These are phyloP conservation scores for Sarcophaga peregrina DNA, from an alignment of 1,140 invertebrate species.

Conservation along the genomic window DNA sequence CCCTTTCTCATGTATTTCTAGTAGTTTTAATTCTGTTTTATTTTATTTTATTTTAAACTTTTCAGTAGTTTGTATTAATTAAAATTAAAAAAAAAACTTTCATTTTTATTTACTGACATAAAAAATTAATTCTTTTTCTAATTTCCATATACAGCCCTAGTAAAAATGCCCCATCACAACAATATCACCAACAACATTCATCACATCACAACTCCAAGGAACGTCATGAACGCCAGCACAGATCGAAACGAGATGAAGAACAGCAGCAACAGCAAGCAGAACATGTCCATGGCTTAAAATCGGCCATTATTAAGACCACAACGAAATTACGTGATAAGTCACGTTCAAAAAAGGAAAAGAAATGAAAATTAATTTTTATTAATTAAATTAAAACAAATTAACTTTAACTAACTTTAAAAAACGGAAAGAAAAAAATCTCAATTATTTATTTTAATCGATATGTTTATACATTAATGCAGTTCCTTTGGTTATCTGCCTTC, in stretches of 20 bases:
- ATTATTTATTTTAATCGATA: slow-evolving; percentile 3
- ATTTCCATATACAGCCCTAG: slow-evolving; percentile 53
- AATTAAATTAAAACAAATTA: background rate
- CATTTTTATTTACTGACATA: slow-evolving; percentile 19
- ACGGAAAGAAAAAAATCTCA: background rate
- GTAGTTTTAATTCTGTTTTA: background rate
- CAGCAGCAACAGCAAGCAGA: background rate
- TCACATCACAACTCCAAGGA: slow-evolving; percentile 39
- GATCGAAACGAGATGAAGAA: slow-evolving; percentile 49
- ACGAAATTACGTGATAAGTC: slow-evolving; percentile 38
- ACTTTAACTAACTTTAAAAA: background rate
- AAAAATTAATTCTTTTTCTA: background rate
- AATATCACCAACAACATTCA: slow-evolving; percentile 44
- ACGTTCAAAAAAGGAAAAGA: slow-evolving; percentile 26
- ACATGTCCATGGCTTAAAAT: slow-evolving; percentile 31
- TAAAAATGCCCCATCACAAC: slow-evolving; percentile 58
- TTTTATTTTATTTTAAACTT: background rate
- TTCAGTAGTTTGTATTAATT: background rate
- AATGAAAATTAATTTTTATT: background rate
- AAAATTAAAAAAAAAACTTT: slow-evolving; percentile 27
- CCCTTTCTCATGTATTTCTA: background rate
- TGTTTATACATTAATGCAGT: background rate
- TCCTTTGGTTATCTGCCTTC: slow-evolving; percentile 26
- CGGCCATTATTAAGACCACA: slow-evolving; percentile 34
- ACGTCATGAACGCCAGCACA: slow-evolving; percentile 57